Conservation (phyloP, 2,113 vertebrate genomes). For the Nycticebus coucang region DNA sequence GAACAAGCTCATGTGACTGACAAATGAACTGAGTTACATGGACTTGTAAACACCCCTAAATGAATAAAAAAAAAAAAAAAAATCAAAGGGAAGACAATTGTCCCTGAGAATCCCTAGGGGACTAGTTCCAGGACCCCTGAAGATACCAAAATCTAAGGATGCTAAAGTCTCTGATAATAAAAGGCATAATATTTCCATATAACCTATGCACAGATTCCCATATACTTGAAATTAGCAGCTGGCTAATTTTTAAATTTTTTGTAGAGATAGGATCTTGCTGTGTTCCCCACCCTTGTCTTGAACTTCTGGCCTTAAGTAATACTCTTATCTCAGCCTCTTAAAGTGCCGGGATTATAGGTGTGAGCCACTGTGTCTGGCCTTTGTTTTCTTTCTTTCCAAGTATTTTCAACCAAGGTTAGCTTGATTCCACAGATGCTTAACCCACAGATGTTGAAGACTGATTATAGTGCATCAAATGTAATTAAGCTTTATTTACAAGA, state of each 20-base stretch:
- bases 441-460: neutral
- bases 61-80: neutral
- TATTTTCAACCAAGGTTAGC: neutral
- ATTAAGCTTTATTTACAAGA: neutral
- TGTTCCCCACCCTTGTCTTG: too few species aligned
- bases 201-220: neutral
- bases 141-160: neutral
- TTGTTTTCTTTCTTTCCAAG: neutral
- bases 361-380: too few species aligned
- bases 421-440: neutral
- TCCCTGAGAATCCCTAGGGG: neutral
- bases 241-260: too few species aligned
- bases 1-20: neutral
- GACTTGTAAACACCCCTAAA: slow-evolving; percentile 22
- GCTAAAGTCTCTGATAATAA: neutral
- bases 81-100: neutral
- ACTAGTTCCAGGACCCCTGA: neutral
- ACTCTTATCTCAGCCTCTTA: too few species aligned
- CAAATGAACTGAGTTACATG: neutral
- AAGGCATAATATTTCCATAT: neutral
- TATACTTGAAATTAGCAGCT: neutral
- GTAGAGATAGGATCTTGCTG: too few species aligned
- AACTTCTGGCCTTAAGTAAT: too few species aligned
- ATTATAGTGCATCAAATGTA: neutral
- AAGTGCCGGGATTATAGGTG: too few species aligned